phyloP scores from a whole-genome alignment of 2,113 vertebrate species.

The Poicephalus meyeri region DNA sequence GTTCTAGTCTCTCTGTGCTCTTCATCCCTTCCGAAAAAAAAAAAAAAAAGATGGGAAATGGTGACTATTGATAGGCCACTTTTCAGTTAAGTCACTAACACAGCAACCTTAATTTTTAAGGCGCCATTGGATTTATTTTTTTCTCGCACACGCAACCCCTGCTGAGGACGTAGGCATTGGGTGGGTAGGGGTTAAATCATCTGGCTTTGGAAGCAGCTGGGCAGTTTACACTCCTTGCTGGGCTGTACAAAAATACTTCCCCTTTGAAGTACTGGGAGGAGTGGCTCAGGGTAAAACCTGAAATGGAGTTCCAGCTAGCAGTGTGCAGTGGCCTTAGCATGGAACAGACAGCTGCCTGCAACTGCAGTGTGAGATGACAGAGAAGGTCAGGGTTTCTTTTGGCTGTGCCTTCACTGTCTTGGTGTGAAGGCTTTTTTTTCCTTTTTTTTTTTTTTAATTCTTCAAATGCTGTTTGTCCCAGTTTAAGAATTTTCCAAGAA shows the following conservation, averaged over 20 bases:
- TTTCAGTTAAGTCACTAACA: neutral
- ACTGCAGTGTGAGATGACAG: neutral
- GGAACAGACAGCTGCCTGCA: neutral
- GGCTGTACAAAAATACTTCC: constrained; percentile 82
- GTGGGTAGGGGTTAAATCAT: constrained; percentile 68
- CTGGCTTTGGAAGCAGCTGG: constrained; percentile 79
- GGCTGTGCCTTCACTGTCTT: neutral
- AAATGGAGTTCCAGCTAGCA: constrained; percentile 13
- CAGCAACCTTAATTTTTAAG: neutral
- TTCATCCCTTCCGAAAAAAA: neutral
- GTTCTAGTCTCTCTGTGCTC: neutral
- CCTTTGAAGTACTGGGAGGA: constrained; percentile 79
- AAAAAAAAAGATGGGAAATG: neutral
- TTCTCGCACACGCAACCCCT: neutral
- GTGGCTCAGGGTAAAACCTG: constrained; percentile 76
- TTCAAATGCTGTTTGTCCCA: neutral
- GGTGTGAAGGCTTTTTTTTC: neutral
- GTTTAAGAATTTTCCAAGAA: neutral
- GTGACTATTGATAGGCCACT: neutral
- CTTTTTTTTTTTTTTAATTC: neutral
- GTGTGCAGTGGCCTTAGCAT: neutral
- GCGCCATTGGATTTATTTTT: neutral
- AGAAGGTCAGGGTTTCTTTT: neutral
- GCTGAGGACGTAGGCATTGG: neutral
- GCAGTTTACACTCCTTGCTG: constrained; percentile 80